Base-by-base conservation (phyloP, 2,113 vertebrate genomes). In the Phalacrocorax aristotelis region DNA sequence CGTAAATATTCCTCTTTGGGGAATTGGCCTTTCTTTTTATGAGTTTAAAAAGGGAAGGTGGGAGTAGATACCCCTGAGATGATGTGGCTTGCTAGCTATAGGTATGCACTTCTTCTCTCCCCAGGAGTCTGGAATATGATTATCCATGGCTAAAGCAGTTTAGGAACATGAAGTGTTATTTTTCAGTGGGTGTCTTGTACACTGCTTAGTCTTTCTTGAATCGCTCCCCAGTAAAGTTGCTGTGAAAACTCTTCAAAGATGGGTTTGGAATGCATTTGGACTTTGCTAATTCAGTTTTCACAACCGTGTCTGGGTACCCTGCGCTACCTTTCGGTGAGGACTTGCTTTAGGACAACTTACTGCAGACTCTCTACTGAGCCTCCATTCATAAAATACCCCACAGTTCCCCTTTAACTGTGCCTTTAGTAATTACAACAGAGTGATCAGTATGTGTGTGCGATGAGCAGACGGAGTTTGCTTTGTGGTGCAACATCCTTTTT, bases 381-480 rank as follows among this genome's bases (percentile, higher is more conserved):
- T 42, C 52, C 19, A 3, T 25, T 70, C 23, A 7, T 42, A 51
- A 19, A 57, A 29, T 11, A 70, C 4, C 58, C 58, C 48, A 12
- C 4, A 22, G 61, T 29, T 46, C 36, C 62, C 34, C 66, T 65
- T 27, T 36, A 58, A 17, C 23, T 15, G 46, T 6, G 4, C n/a
- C 51, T 46, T 88, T 30, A 10, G 18, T 68, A 46, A 60, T 62
- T n/a, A 14, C 60, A 62, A 11, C 40, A 66, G 57, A 57, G 54
- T n/a, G 40, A 66, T 46, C 68, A 34, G 42, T 27, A 16, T 7
- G 17, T 7, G 42, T 29, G 49, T 49, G 64, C 83, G 32, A 14
- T 7, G 51, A 83, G 48, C 6, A 51, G 70, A 15, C 0, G 0
- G 1, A 17, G 66, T 60, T 70, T 86, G 76, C 69, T 66, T 52